Evolutionary conservation across 2,797 vertebrate genomes (phyloP).

Genomic region (Cyprinella venusta): DNA sequence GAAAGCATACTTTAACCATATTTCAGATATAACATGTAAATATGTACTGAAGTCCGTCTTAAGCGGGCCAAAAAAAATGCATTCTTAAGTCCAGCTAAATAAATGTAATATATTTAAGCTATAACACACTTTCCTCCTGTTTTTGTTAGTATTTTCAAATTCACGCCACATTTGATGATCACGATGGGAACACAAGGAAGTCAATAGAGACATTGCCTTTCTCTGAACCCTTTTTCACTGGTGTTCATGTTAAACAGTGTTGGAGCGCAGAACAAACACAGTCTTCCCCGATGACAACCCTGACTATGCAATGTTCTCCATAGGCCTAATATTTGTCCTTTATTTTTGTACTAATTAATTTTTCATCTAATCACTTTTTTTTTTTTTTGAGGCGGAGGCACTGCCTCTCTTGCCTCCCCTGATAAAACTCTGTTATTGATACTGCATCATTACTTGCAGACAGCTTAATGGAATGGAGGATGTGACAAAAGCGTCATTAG

Average conservation of each 20-base stretch:
- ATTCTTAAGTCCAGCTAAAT: not conserved
- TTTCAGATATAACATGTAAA: too few relatives aligned
- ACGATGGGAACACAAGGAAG: not conserved
- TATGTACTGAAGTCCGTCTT: not conserved
- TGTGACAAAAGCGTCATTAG: constrained; percentile 67
- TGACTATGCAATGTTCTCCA: not conserved
- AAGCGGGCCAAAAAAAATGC: not conserved
- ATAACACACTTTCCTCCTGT: not conserved
- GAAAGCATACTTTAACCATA: too few relatives aligned
- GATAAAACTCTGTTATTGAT: constrained; percentile 26
- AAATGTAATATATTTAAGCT: not conserved
- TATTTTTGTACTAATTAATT: constrained; percentile 21
- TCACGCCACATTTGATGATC: not conserved
- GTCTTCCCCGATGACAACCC: not conserved
- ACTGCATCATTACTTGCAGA: constrained; percentile 37
- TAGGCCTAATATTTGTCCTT: not conserved
- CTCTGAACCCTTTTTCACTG: not conserved
- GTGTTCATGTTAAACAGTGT: constrained; percentile 1
- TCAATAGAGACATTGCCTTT: not conserved
- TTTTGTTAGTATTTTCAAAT: not conserved
- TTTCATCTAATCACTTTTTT: not conserved
- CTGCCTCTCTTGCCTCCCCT: not conserved
- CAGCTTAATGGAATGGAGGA: constrained; percentile 21
- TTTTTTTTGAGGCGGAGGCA: not conserved
- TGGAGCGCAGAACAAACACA: not conserved